Conservation (phyloP, 2,113 vertebrate species). For the Ctenodactylus gundi region DNA sequence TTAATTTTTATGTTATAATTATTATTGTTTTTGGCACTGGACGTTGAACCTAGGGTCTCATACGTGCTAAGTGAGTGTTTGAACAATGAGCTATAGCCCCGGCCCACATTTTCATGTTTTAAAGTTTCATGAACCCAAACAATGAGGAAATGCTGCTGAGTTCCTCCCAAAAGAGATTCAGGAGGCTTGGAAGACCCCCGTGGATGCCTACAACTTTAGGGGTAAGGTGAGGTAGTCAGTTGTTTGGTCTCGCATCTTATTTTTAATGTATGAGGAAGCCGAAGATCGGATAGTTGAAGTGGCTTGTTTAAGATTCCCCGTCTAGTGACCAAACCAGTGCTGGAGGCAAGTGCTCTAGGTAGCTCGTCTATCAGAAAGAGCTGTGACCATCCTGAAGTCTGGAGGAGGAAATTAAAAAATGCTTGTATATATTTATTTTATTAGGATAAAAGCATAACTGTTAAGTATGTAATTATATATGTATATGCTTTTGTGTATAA, state of each 20-base stretch:
- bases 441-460: not conserved
- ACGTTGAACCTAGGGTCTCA: too few relatives aligned
- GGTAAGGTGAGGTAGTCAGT: not conserved
- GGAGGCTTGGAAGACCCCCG: not conserved
- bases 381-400: not conserved
- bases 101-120: not conserved
- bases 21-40: too few relatives aligned
- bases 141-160: not conserved
- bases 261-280: not conserved
- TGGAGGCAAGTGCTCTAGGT: not conserved
- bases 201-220: not conserved
- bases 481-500: not conserved
- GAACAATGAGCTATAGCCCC: too few relatives aligned
- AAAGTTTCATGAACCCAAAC: not conserved
- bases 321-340: not conserved
- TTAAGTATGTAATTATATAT: not conserved
- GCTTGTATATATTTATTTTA: constrained; percentile 23
- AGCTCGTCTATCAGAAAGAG: not conserved
- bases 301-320: not conserved
- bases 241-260: not conserved
- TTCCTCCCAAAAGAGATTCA: not conserved
- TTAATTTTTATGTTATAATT: too few relatives aligned
- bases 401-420: not conserved
- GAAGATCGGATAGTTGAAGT: not conserved
- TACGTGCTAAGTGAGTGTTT: too few relatives aligned